Conservation (phyloP, 64 coral and sea anemone genomes). For the Pachyseris speciosa region DNA sequence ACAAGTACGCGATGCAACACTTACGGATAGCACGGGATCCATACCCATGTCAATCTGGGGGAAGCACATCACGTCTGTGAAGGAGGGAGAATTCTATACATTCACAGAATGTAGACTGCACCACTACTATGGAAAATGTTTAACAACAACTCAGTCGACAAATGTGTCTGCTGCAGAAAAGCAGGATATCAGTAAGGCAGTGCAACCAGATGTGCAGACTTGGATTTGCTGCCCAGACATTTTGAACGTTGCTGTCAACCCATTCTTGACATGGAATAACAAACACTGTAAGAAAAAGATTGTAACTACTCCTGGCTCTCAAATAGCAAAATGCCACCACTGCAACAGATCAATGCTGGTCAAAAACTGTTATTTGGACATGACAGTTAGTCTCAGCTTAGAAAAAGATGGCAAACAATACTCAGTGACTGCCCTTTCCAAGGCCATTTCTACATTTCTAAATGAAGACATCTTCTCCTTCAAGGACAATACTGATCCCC, state of each 20-base stretch:
- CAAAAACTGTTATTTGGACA: no score
- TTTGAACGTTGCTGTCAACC: constrained; percentile 24
- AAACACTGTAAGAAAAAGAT: constrained; percentile 65
- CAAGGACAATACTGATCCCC: no score
- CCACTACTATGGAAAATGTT: constrained; percentile 30
- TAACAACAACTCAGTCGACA: constrained; percentile 26
- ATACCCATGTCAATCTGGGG: constrained; percentile 48
- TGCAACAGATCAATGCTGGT: no score
- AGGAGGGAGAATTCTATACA: constrained; percentile 52
- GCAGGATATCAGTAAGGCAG: constrained; percentile 7
- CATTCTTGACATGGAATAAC: constrained; percentile 49
- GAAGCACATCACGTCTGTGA: constrained; percentile 1
- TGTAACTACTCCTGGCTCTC: no score
- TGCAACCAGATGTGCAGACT: not conserved
- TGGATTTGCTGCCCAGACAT: constrained; percentile 49
- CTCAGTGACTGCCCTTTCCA: no score
- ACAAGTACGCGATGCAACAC: constrained; percentile 3
- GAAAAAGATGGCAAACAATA: no score
- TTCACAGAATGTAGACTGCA: constrained; percentile 55
- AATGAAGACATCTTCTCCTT: no score
- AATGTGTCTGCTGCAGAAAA: constrained; percentile 53
- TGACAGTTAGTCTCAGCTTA: no score
- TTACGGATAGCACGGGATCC: constrained; percentile 18
- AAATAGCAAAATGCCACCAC: no score
- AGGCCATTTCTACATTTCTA: no score